Base-by-base conservation (phyloP, 2,113 vertebrate genomes). In the Emydura subglobosa region DNA sequence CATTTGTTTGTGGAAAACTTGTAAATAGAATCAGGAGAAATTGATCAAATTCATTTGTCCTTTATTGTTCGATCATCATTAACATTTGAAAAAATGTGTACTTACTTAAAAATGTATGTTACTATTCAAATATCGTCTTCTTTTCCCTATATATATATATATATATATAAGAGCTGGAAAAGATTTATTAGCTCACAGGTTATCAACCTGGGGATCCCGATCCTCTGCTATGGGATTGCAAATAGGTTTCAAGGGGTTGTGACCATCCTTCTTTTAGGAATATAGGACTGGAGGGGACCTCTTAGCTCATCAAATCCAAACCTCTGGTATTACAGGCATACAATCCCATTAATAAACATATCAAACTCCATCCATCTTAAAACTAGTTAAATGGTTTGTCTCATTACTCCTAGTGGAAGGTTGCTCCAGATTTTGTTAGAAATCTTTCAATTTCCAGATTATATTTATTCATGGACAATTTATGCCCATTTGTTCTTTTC, bases 81-180 rank as follows among this genome's bases (percentile, higher is more conserved):
- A 4, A 2, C 9, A 74, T 78, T 47, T 42, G 29, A 47, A 78
- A 78, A 78, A 78, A 47, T 25, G 42, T 22, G 5, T 44, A 27
- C 5, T 47, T 78, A 1, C 82, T 94, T 91, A 90, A 74, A 9
- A 86, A 3, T 55, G 2, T 34, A 89, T 92, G 44, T 2, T 54
- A 1, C 5, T 81, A 47, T 85, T 90, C 0, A 90, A 22, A 54
- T 61, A 0, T 53, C 50, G 3, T 39, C 1, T n/a, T 27, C 22
- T 55, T 24, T 54, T 55, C 80, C 12, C 19, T 0, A 0, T 39
- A 1, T 12, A 42, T 47, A 2, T 47, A 8, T 47, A 47, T 47
- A 47, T 39, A 47, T 47, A 47, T 39, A 39, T 89, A 86, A 31
- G 14, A 16, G 13, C 10, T 19, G 51, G 29, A 59, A 86, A 55